These are phyloP conservation scores for Hirudo medicinalis DNA, from an alignment of 1,140 invertebrate species.

Conservation along the genomic window DNA sequence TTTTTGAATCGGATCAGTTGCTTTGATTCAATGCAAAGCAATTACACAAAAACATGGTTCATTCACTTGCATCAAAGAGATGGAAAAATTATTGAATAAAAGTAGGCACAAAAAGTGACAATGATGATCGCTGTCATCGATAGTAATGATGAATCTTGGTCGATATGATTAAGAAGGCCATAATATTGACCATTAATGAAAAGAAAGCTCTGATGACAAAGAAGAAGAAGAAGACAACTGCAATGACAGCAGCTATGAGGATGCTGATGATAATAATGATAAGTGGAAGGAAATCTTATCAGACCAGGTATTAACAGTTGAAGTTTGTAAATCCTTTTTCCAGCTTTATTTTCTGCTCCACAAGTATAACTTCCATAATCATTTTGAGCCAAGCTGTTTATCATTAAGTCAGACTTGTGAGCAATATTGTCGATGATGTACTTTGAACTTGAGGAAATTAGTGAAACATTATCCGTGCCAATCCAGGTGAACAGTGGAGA, in stretches of 20 bases:
- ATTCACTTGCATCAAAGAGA: too few relatives aligned
- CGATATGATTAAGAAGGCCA: too few relatives aligned
- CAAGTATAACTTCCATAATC: slow-evolving; percentile 9
- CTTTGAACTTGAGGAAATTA: not conserved
- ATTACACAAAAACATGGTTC: not conserved
- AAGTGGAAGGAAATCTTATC: too few relatives aligned
- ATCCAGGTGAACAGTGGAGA: not conserved
- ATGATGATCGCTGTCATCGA: too few relatives aligned
- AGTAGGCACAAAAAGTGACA: too few relatives aligned
- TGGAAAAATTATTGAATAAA: too few relatives aligned
- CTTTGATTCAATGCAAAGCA: not conserved
- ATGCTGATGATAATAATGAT: too few relatives aligned
- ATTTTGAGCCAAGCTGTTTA: not conserved
- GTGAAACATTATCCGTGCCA: not conserved
- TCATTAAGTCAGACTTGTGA: not conserved
- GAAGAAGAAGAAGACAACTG: too few relatives aligned
- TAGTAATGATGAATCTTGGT: too few relatives aligned
- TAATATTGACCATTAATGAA: too few relatives aligned
- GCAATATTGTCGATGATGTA: not conserved
- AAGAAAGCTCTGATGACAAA: too few relatives aligned
- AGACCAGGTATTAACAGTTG: not conserved
- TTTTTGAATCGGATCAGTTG: not conserved
- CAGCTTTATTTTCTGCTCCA: not conserved
- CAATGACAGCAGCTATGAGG: too few relatives aligned
- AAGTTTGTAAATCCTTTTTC: not conserved